Evolutionary conservation across 2,888 invertebrate genomes (phyloP).

Genomic region (Dasypogon diadema): DNA sequence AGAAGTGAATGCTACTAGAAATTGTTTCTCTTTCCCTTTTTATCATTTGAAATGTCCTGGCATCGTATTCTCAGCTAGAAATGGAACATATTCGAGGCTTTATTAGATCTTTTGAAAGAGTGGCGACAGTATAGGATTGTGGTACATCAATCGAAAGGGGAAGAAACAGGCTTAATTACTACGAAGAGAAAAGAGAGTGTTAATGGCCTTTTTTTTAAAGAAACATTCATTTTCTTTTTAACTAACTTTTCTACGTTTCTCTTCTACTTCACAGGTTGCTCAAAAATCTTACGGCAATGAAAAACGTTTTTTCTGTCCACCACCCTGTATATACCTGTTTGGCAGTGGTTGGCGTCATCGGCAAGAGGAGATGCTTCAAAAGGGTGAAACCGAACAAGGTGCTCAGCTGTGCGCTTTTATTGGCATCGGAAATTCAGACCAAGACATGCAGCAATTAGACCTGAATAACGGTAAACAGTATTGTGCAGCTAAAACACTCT

Average conservation of each 20-base stretch:
- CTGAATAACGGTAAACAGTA: constrained; percentile 98
- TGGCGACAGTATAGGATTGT: too few species aligned
- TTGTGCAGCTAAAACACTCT: constrained; percentile 98
- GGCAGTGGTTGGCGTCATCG: constrained; percentile 99
- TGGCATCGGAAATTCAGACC: constrained; percentile 97
- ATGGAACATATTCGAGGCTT: too few species aligned
- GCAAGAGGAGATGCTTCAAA: constrained; percentile 91
- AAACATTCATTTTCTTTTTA: background rate
- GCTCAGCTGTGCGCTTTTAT: constrained; percentile 98
- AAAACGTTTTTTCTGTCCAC: constrained; percentile 99
- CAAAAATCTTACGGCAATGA: constrained; percentile 99
- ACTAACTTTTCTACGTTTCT: constrained; percentile 1
- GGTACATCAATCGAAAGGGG: too few species aligned
- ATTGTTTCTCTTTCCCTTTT: too few species aligned
- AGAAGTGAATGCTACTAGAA: too few species aligned
- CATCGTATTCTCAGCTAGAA: too few species aligned
- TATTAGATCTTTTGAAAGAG: too few species aligned
- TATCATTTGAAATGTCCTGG: too few species aligned
- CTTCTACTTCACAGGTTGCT: constrained; percentile 81
- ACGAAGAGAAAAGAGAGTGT: too few species aligned
- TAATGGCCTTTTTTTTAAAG: too few species aligned
- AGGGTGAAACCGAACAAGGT: constrained; percentile 90
- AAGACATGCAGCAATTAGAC: constrained; percentile 99
- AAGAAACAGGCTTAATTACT: background rate
- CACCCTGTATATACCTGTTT: constrained; percentile 97